Evolutionary conservation across 2,888 invertebrate genomes (phyloP).

Genomic region (Coenonympha arcania): DNA sequence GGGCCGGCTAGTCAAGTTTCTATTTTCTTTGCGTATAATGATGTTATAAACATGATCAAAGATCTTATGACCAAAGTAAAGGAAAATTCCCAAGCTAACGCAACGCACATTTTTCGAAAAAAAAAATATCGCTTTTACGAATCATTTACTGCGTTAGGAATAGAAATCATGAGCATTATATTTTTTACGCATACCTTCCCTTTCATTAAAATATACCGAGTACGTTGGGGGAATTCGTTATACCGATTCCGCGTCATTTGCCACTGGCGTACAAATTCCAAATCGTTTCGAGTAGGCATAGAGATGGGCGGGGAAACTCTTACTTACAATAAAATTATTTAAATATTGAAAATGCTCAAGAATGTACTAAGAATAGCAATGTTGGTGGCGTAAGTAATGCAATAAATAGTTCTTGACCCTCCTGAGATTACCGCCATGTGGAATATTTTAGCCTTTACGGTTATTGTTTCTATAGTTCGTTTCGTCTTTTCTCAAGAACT

Average conservation of each 20-base stretch:
- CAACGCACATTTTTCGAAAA: background rate
- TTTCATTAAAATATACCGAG: conserved; percentile 15
- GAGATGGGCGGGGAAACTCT: background rate
- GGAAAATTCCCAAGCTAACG: background rate
- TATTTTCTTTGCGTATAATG: too few species aligned
- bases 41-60: too few species aligned
- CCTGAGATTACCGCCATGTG: too few species aligned
- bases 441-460: too few species aligned
- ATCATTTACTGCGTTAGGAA: conserved; percentile 4
- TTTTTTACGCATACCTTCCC: conserved; percentile 8
- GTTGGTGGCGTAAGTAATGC: too few species aligned
- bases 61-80: background rate
- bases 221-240: conserved; percentile 19
- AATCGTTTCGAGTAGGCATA: conserved; percentile 16
- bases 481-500: too few species aligned
- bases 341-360: too few species aligned
- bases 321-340: background rate
- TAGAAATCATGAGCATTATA: conserved; percentile 6
- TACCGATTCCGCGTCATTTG: conserved; percentile 25
- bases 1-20: too few species aligned
- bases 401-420: too few species aligned
- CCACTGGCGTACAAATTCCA: conserved; percentile 23
- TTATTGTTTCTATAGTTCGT: too few species aligned
- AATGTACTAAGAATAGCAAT: too few species aligned
- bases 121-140: conserved; percentile 4